Evolutionary conservation across 2,888 invertebrate genomes (phyloP).

Genomic region (Conchocele bisecta): DNA sequence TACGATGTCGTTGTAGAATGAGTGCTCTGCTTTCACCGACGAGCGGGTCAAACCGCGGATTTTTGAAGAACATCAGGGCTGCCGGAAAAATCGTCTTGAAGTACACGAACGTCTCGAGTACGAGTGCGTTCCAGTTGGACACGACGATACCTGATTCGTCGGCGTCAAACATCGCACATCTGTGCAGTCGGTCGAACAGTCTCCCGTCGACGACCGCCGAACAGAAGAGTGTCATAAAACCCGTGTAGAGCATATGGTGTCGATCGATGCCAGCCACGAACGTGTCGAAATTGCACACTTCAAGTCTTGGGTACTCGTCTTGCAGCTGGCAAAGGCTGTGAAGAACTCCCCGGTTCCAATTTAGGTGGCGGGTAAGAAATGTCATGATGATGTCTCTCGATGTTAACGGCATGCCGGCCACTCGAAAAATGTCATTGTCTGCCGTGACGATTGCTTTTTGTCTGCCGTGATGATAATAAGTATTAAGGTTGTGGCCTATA

Average conservation of each 20-base stretch:
- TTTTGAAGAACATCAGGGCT: background rate
- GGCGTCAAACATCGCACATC: background rate
- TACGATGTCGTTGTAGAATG: background rate
- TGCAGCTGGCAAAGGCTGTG: background rate
- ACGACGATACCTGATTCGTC: background rate
- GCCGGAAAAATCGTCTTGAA: constrained; percentile 13
- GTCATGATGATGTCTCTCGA: no score
- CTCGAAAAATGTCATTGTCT: no score
- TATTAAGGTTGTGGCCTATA: no score
- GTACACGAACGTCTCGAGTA: constrained; percentile 1
- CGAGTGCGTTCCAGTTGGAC: background rate
- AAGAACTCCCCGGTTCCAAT: no score
- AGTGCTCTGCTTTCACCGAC: background rate
- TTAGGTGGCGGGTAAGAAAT: no score
- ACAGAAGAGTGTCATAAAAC: background rate
- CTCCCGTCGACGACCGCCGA: background rate
- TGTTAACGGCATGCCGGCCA: no score
- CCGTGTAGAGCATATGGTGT: background rate
- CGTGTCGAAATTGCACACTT: constrained; percentile 10
- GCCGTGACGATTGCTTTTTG: no score
- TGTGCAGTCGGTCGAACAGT: background rate
- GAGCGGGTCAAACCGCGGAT: background rate
- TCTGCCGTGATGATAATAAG: no score
- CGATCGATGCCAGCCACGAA: background rate
- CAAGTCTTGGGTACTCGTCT: background rate